A percentile compares a stretch with the other conserved stretches of the same genome.
These are phyloP conservation scores for Bufotes viridis DNA, from an alignment of 2,797 vertebrate species.

Conservation along the genomic window DNA sequence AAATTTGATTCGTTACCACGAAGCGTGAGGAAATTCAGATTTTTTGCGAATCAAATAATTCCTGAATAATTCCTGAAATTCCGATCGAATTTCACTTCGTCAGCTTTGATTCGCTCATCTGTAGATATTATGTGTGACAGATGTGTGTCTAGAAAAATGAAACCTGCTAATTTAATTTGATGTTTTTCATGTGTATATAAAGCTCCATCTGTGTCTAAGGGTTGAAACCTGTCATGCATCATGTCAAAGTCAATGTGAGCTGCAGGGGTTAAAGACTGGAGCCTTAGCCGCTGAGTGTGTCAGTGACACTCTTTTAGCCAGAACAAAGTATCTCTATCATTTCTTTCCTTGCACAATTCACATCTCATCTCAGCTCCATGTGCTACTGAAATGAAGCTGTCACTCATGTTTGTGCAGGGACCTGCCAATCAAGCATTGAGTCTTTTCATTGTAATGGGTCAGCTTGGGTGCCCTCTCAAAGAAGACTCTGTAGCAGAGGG, in stretches of 20 bases:
- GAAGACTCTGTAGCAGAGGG: constrained; percentile 75
- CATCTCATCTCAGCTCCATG: constrained; percentile 75
- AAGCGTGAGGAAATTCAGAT: too few species aligned
- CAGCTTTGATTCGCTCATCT: too few species aligned
- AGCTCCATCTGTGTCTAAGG: constrained; percentile 6
- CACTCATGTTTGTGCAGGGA: constrained; percentile 81
- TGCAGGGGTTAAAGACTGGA: constrained; percentile 69
- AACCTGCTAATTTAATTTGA: constrained; percentile 31
- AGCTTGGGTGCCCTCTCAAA: constrained; percentile 82
- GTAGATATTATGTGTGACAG: constrained; percentile 1
- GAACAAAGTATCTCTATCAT: constrained; percentile 78
- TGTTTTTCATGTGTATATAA: constrained; percentile 34
- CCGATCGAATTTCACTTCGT: too few species aligned
- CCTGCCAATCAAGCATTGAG: constrained; percentile 82
- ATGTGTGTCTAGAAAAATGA: neutral
- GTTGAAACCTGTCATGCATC: constrained; percentile 9
- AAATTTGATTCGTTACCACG: too few species aligned
- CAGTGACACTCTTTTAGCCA: constrained; percentile 83
- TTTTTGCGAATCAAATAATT: too few species aligned
- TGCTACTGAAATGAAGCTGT: constrained; percentile 86
- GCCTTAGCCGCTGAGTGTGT: constrained; percentile 82
- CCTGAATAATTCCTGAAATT: too few species aligned
- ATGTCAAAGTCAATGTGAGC: constrained; percentile 43
- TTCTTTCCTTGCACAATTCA: constrained; percentile 70
- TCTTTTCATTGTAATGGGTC: constrained; percentile 87